Evolutionary conservation across 2,888 invertebrate species (phyloP), one percentile per base, ranked within the genome.

Genomic region (Sinopyrophorus schimmeli): DNA sequence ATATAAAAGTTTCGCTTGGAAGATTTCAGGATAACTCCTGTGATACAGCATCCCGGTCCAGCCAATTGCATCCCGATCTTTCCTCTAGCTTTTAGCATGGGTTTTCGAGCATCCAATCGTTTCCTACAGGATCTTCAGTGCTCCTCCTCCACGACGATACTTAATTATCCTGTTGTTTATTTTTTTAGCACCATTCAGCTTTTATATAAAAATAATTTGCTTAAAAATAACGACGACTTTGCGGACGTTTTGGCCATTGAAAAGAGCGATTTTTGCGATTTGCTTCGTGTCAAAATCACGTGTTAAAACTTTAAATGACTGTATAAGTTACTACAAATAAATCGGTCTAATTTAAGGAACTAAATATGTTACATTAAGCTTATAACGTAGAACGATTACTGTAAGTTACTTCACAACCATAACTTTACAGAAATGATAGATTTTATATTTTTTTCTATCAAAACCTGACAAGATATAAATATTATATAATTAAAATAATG

Each of bases 1-100:
- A 53, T 54, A 27, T 43, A 55, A 55, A 47, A 55, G 61, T 58
- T 61, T 58, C 57, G 50, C 55, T 51, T 49, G 47, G 31, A 48
- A 54, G 57, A 57, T 57, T 61, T 55, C 49, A 55, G 52, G 55
- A 51, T 48, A 53, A 55, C 38, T 34, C 49, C 18, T 50, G 53
- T n/a, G 54, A 49, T 59, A 57, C 55, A 57, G 57, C 47, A 40
- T 50, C 47, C 24, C 42, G 32, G 16, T 37, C 7, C 44, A 31
- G 24, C 55, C 55, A 55, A 55, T 55, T n/a, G 38, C 11, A 47
- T 31, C 21, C 20, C 18, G 21, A 28, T 32, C 23, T 16, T 27
- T 17, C 24, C 16, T 37, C 42, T 35, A 35, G 49, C 51, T 53
- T 31, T 47, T 47, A 51, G 34, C 24, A 43, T 37, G 54, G 50